Evolutionary conservation across 2,888 invertebrate genomes (phyloP).

Genomic region (Drosophila stalkeri): DNA sequence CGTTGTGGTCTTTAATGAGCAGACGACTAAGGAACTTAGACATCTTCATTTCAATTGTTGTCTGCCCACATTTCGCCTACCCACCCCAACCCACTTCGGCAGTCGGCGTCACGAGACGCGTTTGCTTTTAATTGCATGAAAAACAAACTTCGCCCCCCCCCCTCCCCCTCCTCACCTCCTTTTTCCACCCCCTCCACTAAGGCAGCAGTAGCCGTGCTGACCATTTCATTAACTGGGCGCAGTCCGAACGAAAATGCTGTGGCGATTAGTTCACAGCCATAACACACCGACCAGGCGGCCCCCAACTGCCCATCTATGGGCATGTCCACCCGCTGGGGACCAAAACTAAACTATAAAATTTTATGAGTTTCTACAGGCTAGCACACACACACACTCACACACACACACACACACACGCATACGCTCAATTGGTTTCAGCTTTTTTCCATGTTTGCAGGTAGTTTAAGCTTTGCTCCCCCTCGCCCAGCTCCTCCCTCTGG

Average conservation of each 20-base stretch:
- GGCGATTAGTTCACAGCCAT: conserved; percentile 79
- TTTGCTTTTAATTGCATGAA: conserved; percentile 62
- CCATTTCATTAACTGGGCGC: conserved; percentile 76
- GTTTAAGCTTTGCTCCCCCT: conserved; percentile 49
- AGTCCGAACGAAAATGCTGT: conserved; percentile 65
- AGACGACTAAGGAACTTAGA: conserved; percentile 32
- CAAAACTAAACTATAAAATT: conserved; percentile 73
- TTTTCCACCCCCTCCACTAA: too few species aligned
- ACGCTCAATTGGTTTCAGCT: conserved; percentile 76
- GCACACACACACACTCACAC: conserved; percentile 31
- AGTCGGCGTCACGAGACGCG: conserved; percentile 31
- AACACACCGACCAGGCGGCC: conserved; percentile 59
- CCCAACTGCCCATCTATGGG: not conserved
- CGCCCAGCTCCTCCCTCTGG: not conserved
- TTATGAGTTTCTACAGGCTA: conserved; percentile 71
- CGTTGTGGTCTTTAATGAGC: conserved; percentile 19
- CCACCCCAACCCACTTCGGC: not conserved
- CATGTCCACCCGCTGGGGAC: conserved; percentile 41
- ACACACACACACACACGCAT: conserved; percentile 26
- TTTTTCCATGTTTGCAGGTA: conserved; percentile 78
- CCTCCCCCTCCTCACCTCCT: too few species aligned
- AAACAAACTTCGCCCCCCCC: too few species aligned
- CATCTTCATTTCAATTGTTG: conserved; percentile 60
- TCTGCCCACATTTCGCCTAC: conserved; percentile 7
- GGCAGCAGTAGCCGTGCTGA: conserved; percentile 42